Percentiles rank a stretch among this genome's conserved stretches.
phyloP scores from a whole-genome alignment of 2,888 invertebrate species.

The Eremobia ochroleuca region DNA sequence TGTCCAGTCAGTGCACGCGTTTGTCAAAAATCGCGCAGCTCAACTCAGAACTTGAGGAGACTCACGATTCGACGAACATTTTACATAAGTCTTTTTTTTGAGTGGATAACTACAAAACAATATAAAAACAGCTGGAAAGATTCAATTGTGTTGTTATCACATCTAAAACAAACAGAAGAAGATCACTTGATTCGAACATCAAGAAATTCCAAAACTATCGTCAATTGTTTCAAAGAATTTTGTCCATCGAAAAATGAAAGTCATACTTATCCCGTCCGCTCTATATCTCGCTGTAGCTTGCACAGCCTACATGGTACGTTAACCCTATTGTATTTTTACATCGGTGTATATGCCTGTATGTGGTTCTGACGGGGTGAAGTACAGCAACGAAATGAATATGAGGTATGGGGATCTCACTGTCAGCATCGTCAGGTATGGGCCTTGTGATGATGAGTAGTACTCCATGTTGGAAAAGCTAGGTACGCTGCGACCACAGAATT shows the following conservation, averaged over 20 bases:
- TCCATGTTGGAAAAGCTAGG: not conserved
- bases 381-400: conserved; percentile 20
- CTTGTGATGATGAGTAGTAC: conserved; percentile 22
- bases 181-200: not conserved
- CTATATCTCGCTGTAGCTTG: not conserved
- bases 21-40: no score
- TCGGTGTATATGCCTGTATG: conserved; percentile 6
- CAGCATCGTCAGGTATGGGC: conserved; percentile 4
- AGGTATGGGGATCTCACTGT: not conserved
- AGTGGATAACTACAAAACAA: not conserved
- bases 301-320: rapidly evolving
- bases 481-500: not conserved
- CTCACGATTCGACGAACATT: no score
- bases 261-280: not conserved
- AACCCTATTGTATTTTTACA: not conserved
- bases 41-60: no score
- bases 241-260: not conserved
- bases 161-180: not conserved
- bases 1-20: no score
- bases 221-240: not conserved
- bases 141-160: not conserved
- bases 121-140: no score
- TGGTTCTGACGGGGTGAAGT: conserved; percentile 16
- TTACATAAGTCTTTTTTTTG: no score
- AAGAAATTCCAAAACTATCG: not conserved